Percentiles rank a stretch among this genome's conserved stretches.
phyloP scores from a whole-genome alignment of 2,113 vertebrate genomes.

The Isichthys henryi region DNA sequence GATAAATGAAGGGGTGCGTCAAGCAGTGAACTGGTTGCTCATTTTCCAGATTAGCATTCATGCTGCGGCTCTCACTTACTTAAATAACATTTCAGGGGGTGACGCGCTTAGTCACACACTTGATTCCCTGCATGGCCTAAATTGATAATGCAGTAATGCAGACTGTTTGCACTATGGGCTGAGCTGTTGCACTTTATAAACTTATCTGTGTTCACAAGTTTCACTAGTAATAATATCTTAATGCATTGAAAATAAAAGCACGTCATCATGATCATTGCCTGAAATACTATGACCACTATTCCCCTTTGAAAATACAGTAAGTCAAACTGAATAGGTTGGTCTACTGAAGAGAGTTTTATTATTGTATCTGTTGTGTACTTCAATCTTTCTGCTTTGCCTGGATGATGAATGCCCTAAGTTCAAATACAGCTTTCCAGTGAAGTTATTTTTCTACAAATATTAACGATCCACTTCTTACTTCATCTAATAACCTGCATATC shows the following conservation, averaged over 20 bases:
- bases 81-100: neutral
- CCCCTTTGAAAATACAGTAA: neutral
- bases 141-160: neutral
- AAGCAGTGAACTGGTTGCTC: neutral
- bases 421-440: neutral
- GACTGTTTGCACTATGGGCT: neutral
- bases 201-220: neutral
- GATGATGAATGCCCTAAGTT: neutral
- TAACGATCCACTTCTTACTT: neutral
- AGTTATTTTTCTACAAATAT: neutral
- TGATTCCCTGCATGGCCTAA: neutral
- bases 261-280: neutral
- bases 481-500: neutral
- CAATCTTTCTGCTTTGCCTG: neutral
- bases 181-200: neutral
- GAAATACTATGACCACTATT: neutral
- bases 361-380: neutral
- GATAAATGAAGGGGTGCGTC: neutral
- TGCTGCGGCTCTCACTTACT: neutral
- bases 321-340: neutral
- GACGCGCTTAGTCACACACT: neutral
- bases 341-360: neutral
- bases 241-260: neutral
- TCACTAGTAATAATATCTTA: neutral
- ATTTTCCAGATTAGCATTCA: neutral